Conservation (phyloP, 2,888 invertebrate species). For the Linnaemya vulpina region DNA sequence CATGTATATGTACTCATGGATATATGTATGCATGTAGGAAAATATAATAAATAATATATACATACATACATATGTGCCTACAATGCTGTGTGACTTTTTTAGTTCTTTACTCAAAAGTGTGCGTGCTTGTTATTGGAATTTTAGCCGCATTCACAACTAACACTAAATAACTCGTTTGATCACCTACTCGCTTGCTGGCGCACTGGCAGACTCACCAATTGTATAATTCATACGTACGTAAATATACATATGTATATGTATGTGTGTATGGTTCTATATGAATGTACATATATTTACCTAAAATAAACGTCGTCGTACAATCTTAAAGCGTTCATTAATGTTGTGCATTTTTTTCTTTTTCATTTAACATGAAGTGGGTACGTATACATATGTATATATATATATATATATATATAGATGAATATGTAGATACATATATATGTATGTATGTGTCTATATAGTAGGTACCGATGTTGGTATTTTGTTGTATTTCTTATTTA, state of each 20-base stretch:
- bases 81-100: background rate
- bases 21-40: constrained; percentile 2
- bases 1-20: background rate
- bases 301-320: constrained; percentile 29
- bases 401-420: too few relatives aligned
- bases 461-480: constrained; percentile 14
- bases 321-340: constrained; percentile 64
- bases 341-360: constrained; percentile 60
- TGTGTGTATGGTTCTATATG: background rate
- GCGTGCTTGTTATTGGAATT: constrained; percentile 36
- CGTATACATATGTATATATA: too few relatives aligned
- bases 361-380: background rate
- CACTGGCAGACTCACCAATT: constrained; percentile 31
- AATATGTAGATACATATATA: too few relatives aligned
- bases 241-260: background rate
- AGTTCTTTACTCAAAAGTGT: constrained; percentile 28
- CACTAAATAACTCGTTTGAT: constrained; percentile 50
- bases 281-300: background rate
- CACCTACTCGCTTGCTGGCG: constrained; percentile 41
- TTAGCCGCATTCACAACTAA: constrained; percentile 54
- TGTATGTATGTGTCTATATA: too few relatives aligned
- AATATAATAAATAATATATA: too few relatives aligned
- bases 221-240: constrained; percentile 19
- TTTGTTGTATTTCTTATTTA: constrained; percentile 70
- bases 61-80: too few relatives aligned